A percentile compares a stretch with the other conserved stretches of the same genome.
Conservation (phyloP, 1,140 invertebrate species). For the Bombus ignitus region DNA sequence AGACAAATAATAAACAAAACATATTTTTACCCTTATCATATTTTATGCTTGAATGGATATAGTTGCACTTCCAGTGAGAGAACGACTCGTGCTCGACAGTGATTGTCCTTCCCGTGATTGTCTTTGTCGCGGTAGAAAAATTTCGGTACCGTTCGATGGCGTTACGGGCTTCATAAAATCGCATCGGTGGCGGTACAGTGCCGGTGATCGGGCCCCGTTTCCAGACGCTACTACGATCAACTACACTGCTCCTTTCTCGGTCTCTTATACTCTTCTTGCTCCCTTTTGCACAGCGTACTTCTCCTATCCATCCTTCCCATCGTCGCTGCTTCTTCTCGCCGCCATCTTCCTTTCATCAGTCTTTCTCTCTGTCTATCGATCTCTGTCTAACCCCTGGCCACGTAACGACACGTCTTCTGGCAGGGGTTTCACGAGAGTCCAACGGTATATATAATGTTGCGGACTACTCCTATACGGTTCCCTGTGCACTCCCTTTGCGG, state of each 20-base stretch:
- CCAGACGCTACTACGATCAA: constrained; percentile 42
- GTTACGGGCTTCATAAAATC: constrained; percentile 56
- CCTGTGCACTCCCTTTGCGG: constrained; percentile 51
- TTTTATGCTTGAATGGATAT: too few species aligned
- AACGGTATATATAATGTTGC: constrained; percentile 55
- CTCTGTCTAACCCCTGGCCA: constrained; percentile 1
- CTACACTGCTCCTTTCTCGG: constrained; percentile 6
- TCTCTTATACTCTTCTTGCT: background rate
- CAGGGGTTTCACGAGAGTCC: constrained; percentile 47
- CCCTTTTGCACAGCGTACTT: constrained; percentile 14
- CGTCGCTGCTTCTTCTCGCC: constrained; percentile 4
- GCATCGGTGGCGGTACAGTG: constrained; percentile 13
- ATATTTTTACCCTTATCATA: too few species aligned
- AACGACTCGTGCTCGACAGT: background rate
- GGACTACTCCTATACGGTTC: constrained; percentile 48
- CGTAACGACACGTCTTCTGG: constrained; percentile 50
- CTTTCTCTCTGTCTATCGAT: background rate
- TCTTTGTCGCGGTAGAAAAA: background rate
- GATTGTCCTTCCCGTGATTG: background rate
- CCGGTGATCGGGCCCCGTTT: constrained; percentile 24
- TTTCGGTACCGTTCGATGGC: constrained; percentile 55
- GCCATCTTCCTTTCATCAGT: background rate
- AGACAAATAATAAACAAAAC: too few species aligned
- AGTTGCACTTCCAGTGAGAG: background rate
- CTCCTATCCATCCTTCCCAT: constrained; percentile 18